Evolutionary conservation across 2,113 vertebrate genomes (phyloP).

Genomic region (Ameiurus melas): DNA sequence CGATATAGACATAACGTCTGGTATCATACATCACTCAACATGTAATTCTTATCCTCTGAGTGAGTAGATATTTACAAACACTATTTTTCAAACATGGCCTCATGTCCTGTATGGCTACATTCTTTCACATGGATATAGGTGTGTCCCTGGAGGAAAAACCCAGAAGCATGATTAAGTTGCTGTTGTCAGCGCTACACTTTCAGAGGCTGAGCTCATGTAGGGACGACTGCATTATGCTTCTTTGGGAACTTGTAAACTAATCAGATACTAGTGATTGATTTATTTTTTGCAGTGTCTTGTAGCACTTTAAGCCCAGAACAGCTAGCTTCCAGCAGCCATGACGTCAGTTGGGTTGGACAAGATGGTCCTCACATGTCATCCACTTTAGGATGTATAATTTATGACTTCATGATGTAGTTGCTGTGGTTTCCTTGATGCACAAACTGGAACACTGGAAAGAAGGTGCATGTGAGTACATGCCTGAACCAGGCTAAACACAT

Average conservation of each 20-base stretch:
- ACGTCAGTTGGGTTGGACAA: not conserved
- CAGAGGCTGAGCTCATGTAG: not conserved
- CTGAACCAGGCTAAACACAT: conserved; percentile 44
- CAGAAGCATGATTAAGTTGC: conserved; percentile 51
- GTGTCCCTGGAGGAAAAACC: conserved; percentile 46
- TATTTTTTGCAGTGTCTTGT: not conserved
- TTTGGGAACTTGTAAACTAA: conserved; percentile 14
- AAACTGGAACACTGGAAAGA: conserved; percentile 8
- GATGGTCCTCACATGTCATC: not conserved
- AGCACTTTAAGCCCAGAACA: not conserved
- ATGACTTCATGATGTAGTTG: conserved; percentile 2
- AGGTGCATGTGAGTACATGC: conserved; percentile 25
- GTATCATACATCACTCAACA: not conserved
- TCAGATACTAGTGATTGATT: not conserved
- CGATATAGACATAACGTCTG: not conserved
- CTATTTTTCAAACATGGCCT: conserved; percentile 7
- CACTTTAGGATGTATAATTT: not conserved
- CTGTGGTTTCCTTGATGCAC: conserved; percentile 16
- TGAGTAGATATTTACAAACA: not conserved
- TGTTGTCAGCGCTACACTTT: conserved; percentile 8
- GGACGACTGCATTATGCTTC: conserved; percentile 1
- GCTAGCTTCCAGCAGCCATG: not conserved
- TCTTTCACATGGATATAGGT: conserved; percentile 49
- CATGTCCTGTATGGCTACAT: conserved; percentile 31
- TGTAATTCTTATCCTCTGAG: not conserved